A percentile compares a stretch with the other conserved stretches of the same genome.
phyloP scores from a whole-genome alignment of 2,888 invertebrate species.

The Eupithecia subfuscata region DNA sequence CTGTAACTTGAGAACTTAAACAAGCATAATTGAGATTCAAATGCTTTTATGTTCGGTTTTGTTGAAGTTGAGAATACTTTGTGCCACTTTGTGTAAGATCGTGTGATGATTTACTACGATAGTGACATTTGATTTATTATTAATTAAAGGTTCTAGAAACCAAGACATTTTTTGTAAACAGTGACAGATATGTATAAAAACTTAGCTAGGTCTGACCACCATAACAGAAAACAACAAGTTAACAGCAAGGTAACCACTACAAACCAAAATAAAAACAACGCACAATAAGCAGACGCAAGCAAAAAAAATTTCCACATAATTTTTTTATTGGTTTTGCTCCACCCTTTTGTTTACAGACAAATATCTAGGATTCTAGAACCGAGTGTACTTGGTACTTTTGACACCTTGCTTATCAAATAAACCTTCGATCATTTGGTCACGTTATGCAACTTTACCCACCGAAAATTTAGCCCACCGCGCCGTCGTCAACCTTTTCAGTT shows the following conservation, averaged over 20 bases:
- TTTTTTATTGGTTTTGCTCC: too few relatives aligned
- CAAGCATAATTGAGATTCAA: conserved; percentile 19
- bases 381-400: neutral
- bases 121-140: neutral
- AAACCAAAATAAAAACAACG: too few relatives aligned
- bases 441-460: neutral
- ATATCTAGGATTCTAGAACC: too few relatives aligned
- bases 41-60: conserved; percentile 7
- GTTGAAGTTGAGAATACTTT: neutral
- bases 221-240: too few relatives aligned
- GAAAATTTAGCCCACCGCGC: neutral
- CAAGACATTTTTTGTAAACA: too few relatives aligned
- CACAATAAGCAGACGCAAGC: too few relatives aligned
- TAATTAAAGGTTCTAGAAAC: too few relatives aligned
- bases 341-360: too few relatives aligned
- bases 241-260: too few relatives aligned
- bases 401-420: neutral
- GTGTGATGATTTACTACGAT: neutral
- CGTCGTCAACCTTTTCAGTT: neutral
- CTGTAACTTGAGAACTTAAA: conserved; percentile 39
- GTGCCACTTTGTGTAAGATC: neutral
- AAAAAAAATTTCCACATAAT: too few relatives aligned
- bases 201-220: too few relatives aligned
- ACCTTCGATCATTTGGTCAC: neutral
- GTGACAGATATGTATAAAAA: too few relatives aligned